phyloP scores from a whole-genome alignment of 2,113 vertebrate species.

The Mus spicilegus region DNA sequence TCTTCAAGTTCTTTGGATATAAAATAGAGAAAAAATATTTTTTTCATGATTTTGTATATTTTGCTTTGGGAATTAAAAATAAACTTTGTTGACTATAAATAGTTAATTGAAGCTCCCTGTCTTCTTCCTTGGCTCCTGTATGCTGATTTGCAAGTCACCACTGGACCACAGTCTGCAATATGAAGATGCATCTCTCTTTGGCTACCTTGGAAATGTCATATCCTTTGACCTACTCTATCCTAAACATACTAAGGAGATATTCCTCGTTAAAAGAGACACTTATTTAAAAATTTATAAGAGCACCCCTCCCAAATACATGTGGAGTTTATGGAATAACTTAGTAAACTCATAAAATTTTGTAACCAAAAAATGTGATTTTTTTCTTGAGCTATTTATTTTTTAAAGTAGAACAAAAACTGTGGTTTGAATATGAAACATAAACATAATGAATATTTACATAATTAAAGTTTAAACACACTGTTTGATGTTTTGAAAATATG shows the following conservation, averaged over 20 bases:
- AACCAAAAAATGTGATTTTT: background rate
- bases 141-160: background rate
- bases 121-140: background rate
- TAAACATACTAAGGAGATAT: background rate
- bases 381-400: constrained; percentile 4
- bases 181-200: background rate
- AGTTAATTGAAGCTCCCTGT: background rate
- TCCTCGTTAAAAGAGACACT: background rate
- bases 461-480: constrained; percentile 23
- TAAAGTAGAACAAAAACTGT: background rate
- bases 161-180: background rate
- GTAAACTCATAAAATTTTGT: constrained; percentile 10
- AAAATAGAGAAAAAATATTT: background rate
- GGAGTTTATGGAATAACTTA: background rate
- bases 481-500: background rate
- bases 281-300: background rate
- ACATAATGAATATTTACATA: background rate
- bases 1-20: constrained; percentile 18
- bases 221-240: constrained; percentile 29
- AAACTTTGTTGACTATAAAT: background rate
- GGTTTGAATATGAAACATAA: background rate
- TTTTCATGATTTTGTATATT: background rate
- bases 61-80: constrained; percentile 19
- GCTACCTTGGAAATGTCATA: constrained; percentile 20
- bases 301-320: background rate